These are phyloP conservation scores for Prenolepis imparis DNA, from an alignment of 2,888 invertebrate species.

Conservation along the genomic window DNA sequence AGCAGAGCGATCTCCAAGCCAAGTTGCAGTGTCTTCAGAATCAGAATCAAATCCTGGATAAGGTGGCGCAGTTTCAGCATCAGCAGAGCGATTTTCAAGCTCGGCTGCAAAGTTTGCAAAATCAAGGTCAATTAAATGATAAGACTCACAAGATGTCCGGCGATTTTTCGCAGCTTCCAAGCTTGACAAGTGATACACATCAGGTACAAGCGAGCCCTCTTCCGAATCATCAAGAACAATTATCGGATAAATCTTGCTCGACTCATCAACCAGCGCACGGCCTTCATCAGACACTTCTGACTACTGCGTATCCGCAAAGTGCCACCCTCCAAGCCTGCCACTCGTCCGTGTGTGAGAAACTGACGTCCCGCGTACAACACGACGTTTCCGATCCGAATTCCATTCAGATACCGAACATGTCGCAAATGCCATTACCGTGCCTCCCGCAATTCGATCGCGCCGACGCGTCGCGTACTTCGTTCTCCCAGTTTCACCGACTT, in stretches of 20 bases:
- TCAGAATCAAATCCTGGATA: constrained; percentile 84
- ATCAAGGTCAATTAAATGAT: constrained; percentile 80
- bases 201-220: constrained; percentile 74
- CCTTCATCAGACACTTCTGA: constrained; percentile 78
- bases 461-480: constrained; percentile 80
- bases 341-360: constrained; percentile 78
- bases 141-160: constrained; percentile 75
- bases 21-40: constrained; percentile 84
- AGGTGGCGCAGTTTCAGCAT: constrained; percentile 84
- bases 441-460: constrained; percentile 82
- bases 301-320: constrained; percentile 72
- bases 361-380: constrained; percentile 82
- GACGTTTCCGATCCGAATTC: constrained; percentile 75
- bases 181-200: constrained; percentile 68
- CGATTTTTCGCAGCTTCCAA: constrained; percentile 73
- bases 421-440: constrained; percentile 83
- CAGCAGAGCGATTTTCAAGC: constrained; percentile 82
- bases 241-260: constrained; percentile 69
- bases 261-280: constrained; percentile 69
- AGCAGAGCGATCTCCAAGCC: constrained; percentile 84
- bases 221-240: constrained; percentile 76
- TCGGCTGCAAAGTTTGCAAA: constrained; percentile 81
- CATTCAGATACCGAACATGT: constrained; percentile 79
- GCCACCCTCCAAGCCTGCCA: constrained; percentile 76
- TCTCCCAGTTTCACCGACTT: constrained; percentile 81